Evolutionary conservation across 2,888 invertebrate species (phyloP).

Genomic region (Nemotelus nigrinus): DNA sequence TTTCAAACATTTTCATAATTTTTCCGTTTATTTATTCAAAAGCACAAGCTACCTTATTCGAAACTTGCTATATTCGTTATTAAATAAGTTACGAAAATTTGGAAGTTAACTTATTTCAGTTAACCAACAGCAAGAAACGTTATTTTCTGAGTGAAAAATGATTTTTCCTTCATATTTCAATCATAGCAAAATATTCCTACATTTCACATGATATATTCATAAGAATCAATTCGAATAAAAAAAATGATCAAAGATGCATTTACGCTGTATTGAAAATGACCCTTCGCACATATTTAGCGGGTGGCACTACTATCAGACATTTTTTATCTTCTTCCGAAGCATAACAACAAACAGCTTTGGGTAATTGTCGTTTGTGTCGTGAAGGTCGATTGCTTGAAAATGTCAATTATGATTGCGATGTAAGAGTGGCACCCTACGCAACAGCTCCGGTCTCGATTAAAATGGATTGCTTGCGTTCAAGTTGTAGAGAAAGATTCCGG

Average conservation of each 20-base stretch:
- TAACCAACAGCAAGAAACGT: too few relatives aligned
- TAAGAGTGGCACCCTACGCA: not conserved
- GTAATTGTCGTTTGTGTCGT: conserved; percentile 27
- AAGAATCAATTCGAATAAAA: not conserved
- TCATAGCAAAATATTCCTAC: too few relatives aligned
- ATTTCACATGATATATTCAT: too few relatives aligned
- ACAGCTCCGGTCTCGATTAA: not conserved
- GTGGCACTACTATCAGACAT: not conserved
- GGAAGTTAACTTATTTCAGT: too few relatives aligned
- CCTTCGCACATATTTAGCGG: not conserved
- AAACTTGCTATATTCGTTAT: too few relatives aligned
- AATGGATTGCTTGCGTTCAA: not conserved
- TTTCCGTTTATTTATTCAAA: too few relatives aligned
- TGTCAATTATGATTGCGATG: conserved; percentile 11
- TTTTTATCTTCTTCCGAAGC: not conserved
- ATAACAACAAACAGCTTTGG: conserved; percentile 13
- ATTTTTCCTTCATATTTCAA: too few relatives aligned
- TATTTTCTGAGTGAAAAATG: too few relatives aligned
- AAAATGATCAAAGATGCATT: not conserved
- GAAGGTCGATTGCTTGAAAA: conserved; percentile 27
- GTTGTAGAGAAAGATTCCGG: not conserved
- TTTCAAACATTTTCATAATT: too few relatives aligned
- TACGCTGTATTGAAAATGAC: not conserved
- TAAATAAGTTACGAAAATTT: too few relatives aligned
- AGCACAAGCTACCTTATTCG: too few relatives aligned